A percentile compares a stretch with the other conserved stretches of the same genome.
Conservation (phyloP, 1,140 invertebrate species). For the Oscheius sp. region DNA sequence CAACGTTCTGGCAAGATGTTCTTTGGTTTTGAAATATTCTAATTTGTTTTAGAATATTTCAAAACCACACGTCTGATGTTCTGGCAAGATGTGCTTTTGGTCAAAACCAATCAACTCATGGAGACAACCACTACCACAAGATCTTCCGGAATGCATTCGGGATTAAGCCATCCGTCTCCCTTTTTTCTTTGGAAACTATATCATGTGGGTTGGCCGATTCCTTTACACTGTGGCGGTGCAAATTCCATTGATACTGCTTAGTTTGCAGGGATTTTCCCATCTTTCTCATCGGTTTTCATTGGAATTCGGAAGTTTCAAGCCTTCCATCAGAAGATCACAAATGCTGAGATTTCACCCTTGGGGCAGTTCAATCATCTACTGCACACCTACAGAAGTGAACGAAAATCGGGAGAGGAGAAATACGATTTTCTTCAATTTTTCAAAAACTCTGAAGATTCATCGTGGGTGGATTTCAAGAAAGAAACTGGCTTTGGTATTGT, state of each 20-base stretch:
- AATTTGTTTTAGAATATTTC: slow-evolving; percentile 32
- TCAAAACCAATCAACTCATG: slow-evolving; percentile 10
- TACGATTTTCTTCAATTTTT: slow-evolving; percentile 1
- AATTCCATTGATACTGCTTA: too few species aligned
- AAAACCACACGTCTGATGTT: slow-evolving; percentile 30
- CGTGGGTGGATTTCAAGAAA: not conserved
- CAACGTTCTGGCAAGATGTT: too few species aligned
- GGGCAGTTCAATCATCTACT: not conserved
- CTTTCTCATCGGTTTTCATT: too few species aligned
- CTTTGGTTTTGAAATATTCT: not conserved
- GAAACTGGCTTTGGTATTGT: not conserved
- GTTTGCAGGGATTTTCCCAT: too few species aligned
- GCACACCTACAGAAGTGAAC: not conserved
- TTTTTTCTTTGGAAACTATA: slow-evolving; percentile 1
- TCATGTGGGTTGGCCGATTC: slow-evolving; percentile 22
- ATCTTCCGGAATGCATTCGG: slow-evolving; percentile 25
- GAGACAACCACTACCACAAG: slow-evolving; percentile 9
- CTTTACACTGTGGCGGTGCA: too few species aligned
- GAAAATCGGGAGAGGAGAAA: not conserved
- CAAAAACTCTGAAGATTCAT: not conserved
- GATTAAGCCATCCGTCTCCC: not conserved
- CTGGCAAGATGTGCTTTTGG: slow-evolving; percentile 38
- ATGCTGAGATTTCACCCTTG: not conserved
- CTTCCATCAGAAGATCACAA: not conserved
- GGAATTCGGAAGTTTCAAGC: not conserved